These are phyloP conservation scores for Gobionotothen gibberifrons DNA, from an alignment of 2,797 vertebrate species.

Conservation along the genomic window DNA sequence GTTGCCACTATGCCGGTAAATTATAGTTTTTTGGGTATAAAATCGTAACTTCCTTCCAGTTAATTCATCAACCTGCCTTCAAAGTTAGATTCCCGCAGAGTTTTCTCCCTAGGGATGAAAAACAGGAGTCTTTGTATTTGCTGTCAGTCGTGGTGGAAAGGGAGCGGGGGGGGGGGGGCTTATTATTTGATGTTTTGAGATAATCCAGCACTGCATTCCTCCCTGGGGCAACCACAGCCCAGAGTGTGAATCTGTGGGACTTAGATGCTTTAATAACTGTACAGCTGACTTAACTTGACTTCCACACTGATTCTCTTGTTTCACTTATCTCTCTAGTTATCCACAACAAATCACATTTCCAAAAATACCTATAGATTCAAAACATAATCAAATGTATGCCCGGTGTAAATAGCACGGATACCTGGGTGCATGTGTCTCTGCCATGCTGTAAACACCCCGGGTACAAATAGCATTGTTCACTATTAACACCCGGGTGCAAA, in stretches of 20 bases:
- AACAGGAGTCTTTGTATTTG: constrained; percentile 46
- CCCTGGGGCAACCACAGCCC: constrained; percentile 19
- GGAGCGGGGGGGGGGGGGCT: constrained; percentile 26
- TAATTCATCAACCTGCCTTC: constrained; percentile 30
- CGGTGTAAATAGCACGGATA: no score
- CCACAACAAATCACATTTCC: no score
- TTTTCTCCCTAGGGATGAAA: constrained; percentile 36
- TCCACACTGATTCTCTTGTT: neutral
- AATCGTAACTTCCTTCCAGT: constrained; percentile 20
- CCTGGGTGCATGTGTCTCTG: no score
- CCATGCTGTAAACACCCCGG: no score
- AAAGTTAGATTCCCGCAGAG: constrained; percentile 36
- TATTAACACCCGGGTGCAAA: no score
- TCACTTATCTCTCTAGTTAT: neutral
- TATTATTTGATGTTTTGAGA: constrained; percentile 60
- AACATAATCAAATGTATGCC: no score
- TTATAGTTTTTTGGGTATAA: constrained; percentile 20
- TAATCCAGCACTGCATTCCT: constrained; percentile 68
- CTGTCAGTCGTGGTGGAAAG: constrained; percentile 18
- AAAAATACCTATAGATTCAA: no score
- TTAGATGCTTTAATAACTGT: constrained; percentile 32
- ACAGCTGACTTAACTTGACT: constrained; percentile 16
- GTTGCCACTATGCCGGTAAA: constrained; percentile 33
- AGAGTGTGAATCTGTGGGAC: constrained; percentile 45
- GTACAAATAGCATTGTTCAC: no score